Evolutionary conservation across 2,888 invertebrate genomes (phyloP).

Genomic region (Heliconius erato): DNA sequence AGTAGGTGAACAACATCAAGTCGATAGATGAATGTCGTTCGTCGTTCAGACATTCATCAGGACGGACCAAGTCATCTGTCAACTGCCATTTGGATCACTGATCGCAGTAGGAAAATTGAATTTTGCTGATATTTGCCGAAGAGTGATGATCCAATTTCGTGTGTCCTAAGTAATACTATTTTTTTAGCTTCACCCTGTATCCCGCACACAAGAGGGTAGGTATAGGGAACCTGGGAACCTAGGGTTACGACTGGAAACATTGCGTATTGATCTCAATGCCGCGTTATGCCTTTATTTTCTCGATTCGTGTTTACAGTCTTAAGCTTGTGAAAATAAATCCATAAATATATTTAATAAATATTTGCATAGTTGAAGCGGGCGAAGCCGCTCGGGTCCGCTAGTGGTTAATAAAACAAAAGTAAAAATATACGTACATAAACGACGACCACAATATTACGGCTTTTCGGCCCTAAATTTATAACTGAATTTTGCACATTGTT

Average conservation of each 20-base stretch:
- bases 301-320: too few relatives aligned
- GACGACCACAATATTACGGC: neutral
- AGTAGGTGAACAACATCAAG: constrained; percentile 18
- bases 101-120: constrained; percentile 12
- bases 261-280: too few relatives aligned
- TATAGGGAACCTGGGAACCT: too few relatives aligned
- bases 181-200: too few relatives aligned
- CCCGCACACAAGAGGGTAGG: too few relatives aligned
- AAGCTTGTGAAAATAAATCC: too few relatives aligned
- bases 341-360: too few relatives aligned
- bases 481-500: neutral
- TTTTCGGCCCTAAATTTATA: constrained; percentile 6
- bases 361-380: too few relatives aligned
- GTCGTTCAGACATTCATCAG: constrained; percentile 11
- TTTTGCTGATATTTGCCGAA: constrained; percentile 3
- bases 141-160: neutral
- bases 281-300: too few relatives aligned
- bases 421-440: neutral
- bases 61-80: constrained; percentile 16
- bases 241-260: too few relatives aligned
- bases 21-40: constrained; percentile 9
- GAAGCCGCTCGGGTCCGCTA: too few relatives aligned
- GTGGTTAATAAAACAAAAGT: neutral
- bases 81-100: constrained; percentile 24
- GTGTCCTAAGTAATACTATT: neutral